Evolutionary conservation across 2,113 vertebrate species (phyloP).

Genomic region (Enhydra lutris): DNA sequence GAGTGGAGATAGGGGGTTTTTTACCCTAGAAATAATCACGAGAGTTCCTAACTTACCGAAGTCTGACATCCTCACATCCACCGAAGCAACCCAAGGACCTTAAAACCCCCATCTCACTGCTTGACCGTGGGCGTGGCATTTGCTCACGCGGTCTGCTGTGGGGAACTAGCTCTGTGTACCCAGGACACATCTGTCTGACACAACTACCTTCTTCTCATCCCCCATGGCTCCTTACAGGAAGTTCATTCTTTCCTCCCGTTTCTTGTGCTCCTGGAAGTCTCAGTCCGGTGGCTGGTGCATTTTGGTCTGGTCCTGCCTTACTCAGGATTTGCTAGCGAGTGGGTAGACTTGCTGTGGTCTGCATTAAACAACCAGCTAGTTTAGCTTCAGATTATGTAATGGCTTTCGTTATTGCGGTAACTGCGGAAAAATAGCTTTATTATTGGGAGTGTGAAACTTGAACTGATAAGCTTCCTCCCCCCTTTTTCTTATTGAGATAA

Average conservation of each 20-base stretch:
- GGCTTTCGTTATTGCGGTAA: neutral
- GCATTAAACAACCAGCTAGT: neutral
- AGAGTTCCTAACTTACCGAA: too few relatives aligned
- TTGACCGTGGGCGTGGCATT: neutral
- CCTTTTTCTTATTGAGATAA: neutral
- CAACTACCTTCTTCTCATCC: neutral
- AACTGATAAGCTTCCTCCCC: neutral
- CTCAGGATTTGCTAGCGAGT: neutral
- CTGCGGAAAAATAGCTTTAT: neutral
- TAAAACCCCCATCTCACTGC: too few relatives aligned
- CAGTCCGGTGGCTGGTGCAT: neutral
- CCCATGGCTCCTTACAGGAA: neutral
- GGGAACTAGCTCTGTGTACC: neutral
- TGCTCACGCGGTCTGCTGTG: too few relatives aligned
- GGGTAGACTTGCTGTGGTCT: neutral
- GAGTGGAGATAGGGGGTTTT: neutral
- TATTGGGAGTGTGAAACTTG: neutral
- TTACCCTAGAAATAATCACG: too few relatives aligned
- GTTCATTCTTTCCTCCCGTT: fast-evolving
- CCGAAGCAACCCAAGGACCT: too few relatives aligned
- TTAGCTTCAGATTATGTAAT: neutral
- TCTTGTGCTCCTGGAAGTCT: neutral
- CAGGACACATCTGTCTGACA: fast-evolving
- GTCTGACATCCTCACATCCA: too few relatives aligned
- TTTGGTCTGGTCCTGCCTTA: neutral